Evolutionary conservation across 2,113 vertebrate genomes (phyloP).

Genomic region (Oriolus oriolus): DNA sequence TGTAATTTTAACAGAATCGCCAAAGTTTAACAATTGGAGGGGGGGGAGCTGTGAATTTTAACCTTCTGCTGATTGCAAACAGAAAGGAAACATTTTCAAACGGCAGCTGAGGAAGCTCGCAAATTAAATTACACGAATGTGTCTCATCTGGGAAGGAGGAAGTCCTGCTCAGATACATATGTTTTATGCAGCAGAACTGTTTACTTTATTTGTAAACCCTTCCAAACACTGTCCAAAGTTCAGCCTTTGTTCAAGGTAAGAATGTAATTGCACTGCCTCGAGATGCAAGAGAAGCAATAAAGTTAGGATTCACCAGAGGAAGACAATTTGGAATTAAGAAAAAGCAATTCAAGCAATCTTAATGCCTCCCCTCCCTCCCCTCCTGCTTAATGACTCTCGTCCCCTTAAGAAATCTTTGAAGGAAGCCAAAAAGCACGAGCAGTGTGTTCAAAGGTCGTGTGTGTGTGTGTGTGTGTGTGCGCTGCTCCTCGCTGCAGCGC

Average conservation of each 20-base stretch:
- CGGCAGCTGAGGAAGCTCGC: not conserved
- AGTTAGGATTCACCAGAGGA: slow-evolving; percentile 25
- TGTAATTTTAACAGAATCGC: slow-evolving; percentile 15
- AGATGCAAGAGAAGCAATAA: not conserved
- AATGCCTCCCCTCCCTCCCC: not conserved
- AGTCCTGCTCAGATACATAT: not conserved
- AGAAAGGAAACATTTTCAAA: not conserved
- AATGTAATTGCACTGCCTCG: not conserved
- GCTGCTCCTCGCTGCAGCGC: not conserved
- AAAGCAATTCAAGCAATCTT: slow-evolving; percentile 18
- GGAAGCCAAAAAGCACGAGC: not conserved
- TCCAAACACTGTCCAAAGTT: slow-evolving; percentile 16
- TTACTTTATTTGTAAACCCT: slow-evolving; percentile 43
- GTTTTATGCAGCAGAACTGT: slow-evolving; percentile 34
- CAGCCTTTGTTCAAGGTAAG: slow-evolving; percentile 45
- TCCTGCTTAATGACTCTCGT: not conserved
- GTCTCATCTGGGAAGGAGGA: slow-evolving; percentile 36
- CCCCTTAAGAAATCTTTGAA: slow-evolving; percentile 7
- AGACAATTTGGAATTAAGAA: slow-evolving; percentile 31
- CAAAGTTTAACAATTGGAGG: not conserved
- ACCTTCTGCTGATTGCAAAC: not conserved
- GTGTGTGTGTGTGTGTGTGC: not conserved
- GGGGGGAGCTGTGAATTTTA: not conserved
- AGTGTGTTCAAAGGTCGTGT: slow-evolving; percentile 34
- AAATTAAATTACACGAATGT: not conserved